Conservation (phyloP, 1,140 invertebrate genomes). For the Ericerus pela region DNA sequence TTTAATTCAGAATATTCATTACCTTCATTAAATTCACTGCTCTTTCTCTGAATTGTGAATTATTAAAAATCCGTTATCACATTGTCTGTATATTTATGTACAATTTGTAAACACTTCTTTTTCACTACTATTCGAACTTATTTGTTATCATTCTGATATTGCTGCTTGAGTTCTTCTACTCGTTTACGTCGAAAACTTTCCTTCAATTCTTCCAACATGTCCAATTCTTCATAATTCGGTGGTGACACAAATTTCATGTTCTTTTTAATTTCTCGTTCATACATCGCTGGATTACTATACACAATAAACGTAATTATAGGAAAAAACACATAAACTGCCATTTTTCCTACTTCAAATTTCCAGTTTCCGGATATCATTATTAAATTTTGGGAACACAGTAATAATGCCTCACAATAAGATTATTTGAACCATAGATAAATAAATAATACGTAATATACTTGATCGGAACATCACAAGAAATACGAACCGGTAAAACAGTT, state of each 20-base stretch:
- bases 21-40: neutral
- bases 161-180: constrained; percentile 8
- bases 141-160: constrained; percentile 8
- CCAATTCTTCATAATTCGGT: constrained; percentile 1
- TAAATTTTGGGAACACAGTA: too few species aligned
- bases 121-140: neutral
- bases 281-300: constrained; percentile 69
- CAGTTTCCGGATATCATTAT: constrained; percentile 38
- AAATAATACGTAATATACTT: too few species aligned
- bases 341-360: constrained; percentile 62
- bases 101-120: neutral
- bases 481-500: too few species aligned
- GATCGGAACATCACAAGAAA: too few species aligned
- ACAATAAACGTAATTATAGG: constrained; percentile 68
- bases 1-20: constrained; percentile 5
- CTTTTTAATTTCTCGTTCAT: constrained; percentile 61
- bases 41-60: neutral
- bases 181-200: constrained; percentile 9
- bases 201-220: constrained; percentile 1
- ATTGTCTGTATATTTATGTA: neutral
- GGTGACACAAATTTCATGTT: constrained; percentile 39
- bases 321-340: constrained; percentile 72
- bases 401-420: too few species aligned
- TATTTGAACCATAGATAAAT: too few species aligned
- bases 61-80: too few species aligned